These are phyloP conservation scores for Scophthalmus maximus DNA, from an alignment of 2,113 vertebrate species.

Conservation along the genomic window DNA sequence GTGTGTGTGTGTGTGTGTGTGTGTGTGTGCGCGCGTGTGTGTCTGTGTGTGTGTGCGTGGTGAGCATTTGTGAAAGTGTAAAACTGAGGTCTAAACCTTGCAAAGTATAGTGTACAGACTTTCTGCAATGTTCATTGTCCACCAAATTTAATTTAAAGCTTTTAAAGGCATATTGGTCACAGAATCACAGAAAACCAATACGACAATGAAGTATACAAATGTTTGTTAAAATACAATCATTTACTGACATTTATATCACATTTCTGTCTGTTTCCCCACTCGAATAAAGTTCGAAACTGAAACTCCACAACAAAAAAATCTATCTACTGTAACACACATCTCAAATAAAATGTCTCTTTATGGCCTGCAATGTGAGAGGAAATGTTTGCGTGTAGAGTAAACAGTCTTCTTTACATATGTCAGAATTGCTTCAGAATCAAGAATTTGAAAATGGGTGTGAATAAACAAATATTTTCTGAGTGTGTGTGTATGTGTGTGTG, in stretches of 20 bases:
- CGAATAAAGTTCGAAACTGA: too few species aligned
- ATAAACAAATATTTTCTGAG: not conserved
- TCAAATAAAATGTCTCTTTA: not conserved
- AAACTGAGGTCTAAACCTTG: slow-evolving; percentile 14
- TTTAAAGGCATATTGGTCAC: not conserved
- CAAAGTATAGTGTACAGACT: not conserved
- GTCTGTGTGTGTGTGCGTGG: slow-evolving; percentile 53
- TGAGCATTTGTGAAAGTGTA: slow-evolving; percentile 22
- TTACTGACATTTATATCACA: too few species aligned
- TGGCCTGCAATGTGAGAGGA: too few species aligned
- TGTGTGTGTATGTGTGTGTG: slow-evolving; percentile 23
- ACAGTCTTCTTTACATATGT: too few species aligned
- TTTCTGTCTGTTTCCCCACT: too few species aligned
- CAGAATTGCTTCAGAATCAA: not conserved
- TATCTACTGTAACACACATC: not conserved
- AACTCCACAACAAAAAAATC: too few species aligned
- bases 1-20: too few species aligned
- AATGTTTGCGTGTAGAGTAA: too few species aligned
- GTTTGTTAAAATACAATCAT: too few species aligned
- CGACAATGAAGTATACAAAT: too few species aligned
- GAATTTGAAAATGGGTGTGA: not conserved
- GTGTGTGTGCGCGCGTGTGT: slow-evolving; percentile 34
- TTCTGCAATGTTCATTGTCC: not conserved
- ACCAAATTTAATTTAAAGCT: not conserved
- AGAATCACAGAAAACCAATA: too few species aligned